A percentile compares a stretch with the other conserved stretches of the same genome.
These are phyloP conservation scores for human DNA, from an alignment of 2,113 vertebrate genomes.

Conservation along the genomic window GRCh38 chr5:101411501-101412000, in stretches of 20 bases:
- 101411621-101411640: neutral
- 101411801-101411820: neutral
- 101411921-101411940: neutral
- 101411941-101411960: neutral
- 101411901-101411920: neutral
- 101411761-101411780: neutral
- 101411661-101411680: neutral
- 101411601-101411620: neutral
- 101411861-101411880: neutral
- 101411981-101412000: constrained; percentile 3
- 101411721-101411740: neutral
- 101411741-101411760: neutral
- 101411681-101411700: neutral
- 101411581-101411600: neutral
- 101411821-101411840: neutral
- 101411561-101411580: neutral
- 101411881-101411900: neutral
- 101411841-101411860: neutral
- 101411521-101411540: neutral
- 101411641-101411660: neutral
- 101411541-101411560: neutral
- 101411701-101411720: neutral
- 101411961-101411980: constrained; percentile 1
- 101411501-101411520: neutral
- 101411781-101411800: neutral